Percentiles rank a stretch among this genome's conserved stretches.
These are phyloP conservation scores for Mnemiopsis leidyi DNA, from an alignment of 37 sponge, comb jelly and placozoan species.

Conservation along the genomic window DNA sequence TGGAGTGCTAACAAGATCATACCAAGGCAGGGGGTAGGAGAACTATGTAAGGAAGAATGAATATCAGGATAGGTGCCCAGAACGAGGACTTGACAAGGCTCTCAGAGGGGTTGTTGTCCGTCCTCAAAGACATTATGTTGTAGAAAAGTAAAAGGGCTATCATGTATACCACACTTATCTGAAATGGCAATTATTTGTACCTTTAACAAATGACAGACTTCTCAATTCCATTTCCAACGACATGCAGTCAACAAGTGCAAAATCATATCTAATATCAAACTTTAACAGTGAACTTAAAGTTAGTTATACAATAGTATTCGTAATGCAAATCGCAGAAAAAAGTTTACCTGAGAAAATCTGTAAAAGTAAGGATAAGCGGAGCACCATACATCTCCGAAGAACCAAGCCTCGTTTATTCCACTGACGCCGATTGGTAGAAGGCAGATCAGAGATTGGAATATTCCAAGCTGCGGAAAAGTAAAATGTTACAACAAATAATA, in stretches of 20 bases:
- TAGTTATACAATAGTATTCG: too few relatives aligned
- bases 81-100: background rate
- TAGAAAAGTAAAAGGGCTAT: background rate
- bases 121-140: background rate
- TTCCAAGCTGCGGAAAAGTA: constrained; percentile 19
- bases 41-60: constrained; percentile 12
- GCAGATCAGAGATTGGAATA: constrained; percentile 30
- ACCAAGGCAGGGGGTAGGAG: constrained; percentile 50
- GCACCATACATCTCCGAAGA: background rate
- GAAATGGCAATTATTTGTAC: too few relatives aligned
- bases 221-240: too few relatives aligned
- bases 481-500: too few relatives aligned
- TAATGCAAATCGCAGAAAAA: too few relatives aligned
- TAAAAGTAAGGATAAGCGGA: constrained; percentile 3
- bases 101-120: background rate
- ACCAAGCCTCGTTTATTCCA: constrained; percentile 37
- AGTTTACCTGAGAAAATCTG: constrained; percentile 31
- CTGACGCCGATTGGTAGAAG: constrained; percentile 18
- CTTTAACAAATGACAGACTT: too few relatives aligned
- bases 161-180: constrained; percentile 9
- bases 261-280: too few relatives aligned
- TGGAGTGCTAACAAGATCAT: too few relatives aligned
- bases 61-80: background rate
- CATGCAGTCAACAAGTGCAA: too few relatives aligned
- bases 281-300: too few relatives aligned